Conservation (phyloP, 2,888 invertebrate genomes). For the Crematogaster levior region DNA sequence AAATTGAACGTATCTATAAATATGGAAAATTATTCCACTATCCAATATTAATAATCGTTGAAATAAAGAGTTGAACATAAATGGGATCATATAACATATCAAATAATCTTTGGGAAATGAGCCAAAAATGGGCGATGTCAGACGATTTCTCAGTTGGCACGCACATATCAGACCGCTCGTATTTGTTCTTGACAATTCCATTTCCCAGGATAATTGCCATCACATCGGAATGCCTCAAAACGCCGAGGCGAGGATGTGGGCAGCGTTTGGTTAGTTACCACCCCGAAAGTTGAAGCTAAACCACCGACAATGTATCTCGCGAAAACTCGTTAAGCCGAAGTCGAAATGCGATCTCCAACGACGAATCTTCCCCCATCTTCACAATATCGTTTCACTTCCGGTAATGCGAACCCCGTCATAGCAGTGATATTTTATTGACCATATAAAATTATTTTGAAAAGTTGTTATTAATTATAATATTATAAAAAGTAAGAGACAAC, state of each 20-base stretch:
- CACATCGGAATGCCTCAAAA: slow-evolving; percentile 40
- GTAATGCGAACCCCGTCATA: not conserved
- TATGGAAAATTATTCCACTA: not conserved
- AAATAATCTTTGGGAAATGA: slow-evolving; percentile 11
- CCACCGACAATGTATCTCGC: slow-evolving; percentile 11
- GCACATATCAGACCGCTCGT: not conserved
- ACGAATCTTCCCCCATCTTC: slow-evolving; percentile 8
- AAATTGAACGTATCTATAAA: not conserved
- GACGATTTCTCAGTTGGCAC: slow-evolving; percentile 6
- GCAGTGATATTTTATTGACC: not conserved
- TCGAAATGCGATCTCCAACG: slow-evolving; percentile 35
- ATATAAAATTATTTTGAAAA: not conserved
- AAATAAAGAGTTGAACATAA: not conserved
- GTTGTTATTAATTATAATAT: not conserved
- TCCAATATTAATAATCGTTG: not conserved
- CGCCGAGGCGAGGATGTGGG: not conserved
- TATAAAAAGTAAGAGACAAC: not conserved
- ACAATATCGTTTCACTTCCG: not conserved
- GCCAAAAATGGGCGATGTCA: not conserved
- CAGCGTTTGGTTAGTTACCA: slow-evolving; percentile 34
- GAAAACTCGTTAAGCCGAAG: slow-evolving; percentile 43
- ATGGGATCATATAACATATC: not conserved
- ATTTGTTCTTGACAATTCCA: slow-evolving; percentile 37
- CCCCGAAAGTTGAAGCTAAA: slow-evolving; percentile 37
- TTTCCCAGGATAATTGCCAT: slow-evolving; percentile 38